phyloP scores from a whole-genome alignment of 2,797 vertebrate species.

The Streptopelia turtur region DNA sequence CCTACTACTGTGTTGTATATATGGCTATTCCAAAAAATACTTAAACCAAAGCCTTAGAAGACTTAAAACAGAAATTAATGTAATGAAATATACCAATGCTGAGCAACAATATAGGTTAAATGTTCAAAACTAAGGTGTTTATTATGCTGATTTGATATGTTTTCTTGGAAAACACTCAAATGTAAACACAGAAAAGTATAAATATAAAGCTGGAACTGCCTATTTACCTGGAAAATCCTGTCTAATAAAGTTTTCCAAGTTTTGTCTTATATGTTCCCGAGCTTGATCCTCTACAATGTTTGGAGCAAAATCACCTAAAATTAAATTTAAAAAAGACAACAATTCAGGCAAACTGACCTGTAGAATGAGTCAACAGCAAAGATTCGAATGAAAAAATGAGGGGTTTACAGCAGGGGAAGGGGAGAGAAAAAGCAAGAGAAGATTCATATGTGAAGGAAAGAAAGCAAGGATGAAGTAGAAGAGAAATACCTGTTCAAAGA shows the following conservation, averaged over 20 bases:
- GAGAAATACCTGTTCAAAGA: slow-evolving; percentile 56
- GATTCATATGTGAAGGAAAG: slow-evolving; percentile 18
- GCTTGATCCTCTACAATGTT: slow-evolving; percentile 84
- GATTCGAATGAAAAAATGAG: not conserved
- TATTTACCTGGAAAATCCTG: slow-evolving; percentile 87
- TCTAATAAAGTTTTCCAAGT: slow-evolving; percentile 88
- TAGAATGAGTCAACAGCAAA: not conserved
- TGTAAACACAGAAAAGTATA: not conserved
- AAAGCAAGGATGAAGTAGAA: slow-evolving; percentile 47
- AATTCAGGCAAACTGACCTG: not conserved
- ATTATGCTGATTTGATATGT: not conserved
- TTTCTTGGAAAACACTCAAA: not conserved
- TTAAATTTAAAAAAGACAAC: not conserved
- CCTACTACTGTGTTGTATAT: not conserved
- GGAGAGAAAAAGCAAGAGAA: not conserved
- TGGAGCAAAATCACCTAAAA: slow-evolving; percentile 89
- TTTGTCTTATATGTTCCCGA: slow-evolving; percentile 88
- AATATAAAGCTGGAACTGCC: not conserved
- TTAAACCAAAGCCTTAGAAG: not conserved
- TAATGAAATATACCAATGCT: not conserved
- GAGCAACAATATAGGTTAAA: not conserved
- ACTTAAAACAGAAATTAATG: not conserved
- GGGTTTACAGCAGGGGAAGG: not conserved
- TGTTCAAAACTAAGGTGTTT: not conserved
- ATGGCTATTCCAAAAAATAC: not conserved